phyloP scores from a whole-genome alignment of 2,113 vertebrate genomes.

The Rhadina sibilatrix region DNA sequence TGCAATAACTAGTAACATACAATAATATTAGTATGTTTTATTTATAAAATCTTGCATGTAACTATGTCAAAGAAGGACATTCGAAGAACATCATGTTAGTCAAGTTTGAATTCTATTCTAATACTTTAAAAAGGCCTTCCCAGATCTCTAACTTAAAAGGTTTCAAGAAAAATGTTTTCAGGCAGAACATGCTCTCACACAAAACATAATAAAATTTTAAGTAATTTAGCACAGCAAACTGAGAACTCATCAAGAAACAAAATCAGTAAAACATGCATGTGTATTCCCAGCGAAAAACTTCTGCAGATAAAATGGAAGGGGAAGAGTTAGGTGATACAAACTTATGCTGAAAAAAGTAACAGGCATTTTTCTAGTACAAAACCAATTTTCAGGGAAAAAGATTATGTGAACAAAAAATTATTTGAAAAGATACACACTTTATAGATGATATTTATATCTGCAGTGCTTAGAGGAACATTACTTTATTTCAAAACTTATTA shows the following conservation, averaged over 20 bases:
- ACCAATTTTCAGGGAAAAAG: background rate
- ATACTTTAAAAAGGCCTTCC: background rate
- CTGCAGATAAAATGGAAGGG: background rate
- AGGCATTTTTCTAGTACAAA: background rate
- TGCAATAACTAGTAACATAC: conserved; percentile 5
- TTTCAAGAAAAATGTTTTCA: background rate
- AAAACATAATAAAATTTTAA: background rate
- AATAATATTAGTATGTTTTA: background rate
- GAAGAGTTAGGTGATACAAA: background rate
- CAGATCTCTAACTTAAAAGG: background rate
- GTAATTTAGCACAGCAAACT: background rate
- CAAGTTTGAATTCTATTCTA: background rate
- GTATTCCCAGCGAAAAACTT: background rate
- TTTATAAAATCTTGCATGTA: background rate
- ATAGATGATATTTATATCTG: background rate
- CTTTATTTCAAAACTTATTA: conserved; percentile 51
- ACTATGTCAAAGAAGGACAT: background rate
- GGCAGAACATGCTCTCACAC: background rate
- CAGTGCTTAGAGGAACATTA: background rate
- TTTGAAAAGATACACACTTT: background rate
- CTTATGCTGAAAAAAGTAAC: background rate
- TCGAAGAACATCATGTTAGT: background rate
- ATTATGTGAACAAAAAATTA: background rate
- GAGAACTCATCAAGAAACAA: background rate
- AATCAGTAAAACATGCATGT: background rate